phyloP scores from a whole-genome alignment of 64 coral and sea anemone species.

The Actinia equina region DNA sequence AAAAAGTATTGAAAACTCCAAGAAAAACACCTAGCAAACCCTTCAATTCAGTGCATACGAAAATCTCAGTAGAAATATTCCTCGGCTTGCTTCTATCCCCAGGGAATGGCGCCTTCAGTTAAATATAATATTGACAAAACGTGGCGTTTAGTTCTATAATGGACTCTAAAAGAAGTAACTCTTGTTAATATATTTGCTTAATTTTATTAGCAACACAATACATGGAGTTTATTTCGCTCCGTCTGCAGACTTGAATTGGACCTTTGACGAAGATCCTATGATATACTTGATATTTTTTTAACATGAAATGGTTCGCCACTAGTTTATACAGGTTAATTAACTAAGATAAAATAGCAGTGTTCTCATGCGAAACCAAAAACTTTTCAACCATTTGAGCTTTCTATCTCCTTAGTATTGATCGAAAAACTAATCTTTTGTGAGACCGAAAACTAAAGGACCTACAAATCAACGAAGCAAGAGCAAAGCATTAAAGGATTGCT shows the following conservation, averaged over 20 bases:
- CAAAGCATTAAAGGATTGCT: background rate
- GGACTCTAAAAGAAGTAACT: background rate
- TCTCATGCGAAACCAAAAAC: slow-evolving; percentile 13
- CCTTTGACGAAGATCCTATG: background rate
- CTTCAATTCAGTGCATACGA: background rate
- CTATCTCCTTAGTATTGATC: background rate
- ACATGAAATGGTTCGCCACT: background rate
- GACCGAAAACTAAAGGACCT: background rate
- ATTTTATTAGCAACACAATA: background rate
- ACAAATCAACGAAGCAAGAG: background rate
- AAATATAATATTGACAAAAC: background rate
- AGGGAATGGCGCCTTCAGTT: background rate
- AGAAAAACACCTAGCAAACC: background rate
- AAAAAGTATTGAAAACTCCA: background rate
- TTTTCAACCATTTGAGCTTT: background rate
- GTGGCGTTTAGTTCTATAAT: background rate
- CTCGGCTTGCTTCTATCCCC: background rate
- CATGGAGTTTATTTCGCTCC: too few relatives aligned
- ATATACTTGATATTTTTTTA: background rate
- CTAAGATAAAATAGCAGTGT: background rate
- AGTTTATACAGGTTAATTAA: slow-evolving; percentile 1
- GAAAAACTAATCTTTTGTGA: background rate
- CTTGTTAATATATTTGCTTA: background rate
- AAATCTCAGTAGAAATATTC: background rate
- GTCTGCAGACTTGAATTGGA: background rate